A percentile compares a stretch with the other conserved stretches of the same genome.
These are phyloP conservation scores for Semaprochilodus insignis DNA, from an alignment of 2,797 vertebrate genomes.

Conservation along the genomic window DNA sequence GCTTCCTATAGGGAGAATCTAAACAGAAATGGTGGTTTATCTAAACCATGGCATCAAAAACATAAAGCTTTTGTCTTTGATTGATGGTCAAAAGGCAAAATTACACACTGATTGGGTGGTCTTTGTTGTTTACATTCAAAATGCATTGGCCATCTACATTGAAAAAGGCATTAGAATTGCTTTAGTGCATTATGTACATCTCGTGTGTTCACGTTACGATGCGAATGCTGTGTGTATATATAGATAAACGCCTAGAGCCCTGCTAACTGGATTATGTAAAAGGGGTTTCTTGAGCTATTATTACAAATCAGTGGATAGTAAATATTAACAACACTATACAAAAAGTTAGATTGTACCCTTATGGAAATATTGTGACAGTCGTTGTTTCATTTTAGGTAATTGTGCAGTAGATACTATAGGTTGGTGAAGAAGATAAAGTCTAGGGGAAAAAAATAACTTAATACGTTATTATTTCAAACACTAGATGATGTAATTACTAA, in stretches of 20 bases:
- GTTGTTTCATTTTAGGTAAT: slow-evolving; percentile 33
- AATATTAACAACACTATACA: slow-evolving; percentile 40
- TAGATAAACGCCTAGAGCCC: slow-evolving; percentile 80
- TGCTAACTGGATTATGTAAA: slow-evolving; percentile 52
- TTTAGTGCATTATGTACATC: slow-evolving; percentile 83
- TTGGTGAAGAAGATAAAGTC: slow-evolving; percentile 39
- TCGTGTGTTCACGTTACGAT: slow-evolving; percentile 79
- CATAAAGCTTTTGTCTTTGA: slow-evolving; percentile 78
- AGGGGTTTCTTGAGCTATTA: slow-evolving; percentile 33
- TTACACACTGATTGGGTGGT: slow-evolving; percentile 73
- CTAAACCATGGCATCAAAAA: slow-evolving; percentile 71
- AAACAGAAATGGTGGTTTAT: slow-evolving; percentile 77
- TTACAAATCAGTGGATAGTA: slow-evolving; percentile 28
- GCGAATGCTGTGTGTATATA: slow-evolving; percentile 65
- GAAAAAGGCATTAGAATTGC: slow-evolving; percentile 79
- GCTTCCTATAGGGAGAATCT: slow-evolving; percentile 84
- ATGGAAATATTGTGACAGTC: slow-evolving; percentile 49
- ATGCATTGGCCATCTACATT: slow-evolving; percentile 77
- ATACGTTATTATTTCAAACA: slow-evolving; percentile 57
- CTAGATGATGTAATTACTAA: slow-evolving; percentile 76
- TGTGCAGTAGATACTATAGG: slow-evolving; percentile 58
- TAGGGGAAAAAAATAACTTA: slow-evolving; percentile 43
- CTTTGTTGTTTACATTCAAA: slow-evolving; percentile 49
- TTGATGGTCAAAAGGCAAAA: slow-evolving; percentile 73
- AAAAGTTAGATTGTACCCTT: slow-evolving; percentile 43